Evolutionary conservation across 2,888 invertebrate genomes (phyloP).

Genomic region (Noctua comes): DNA sequence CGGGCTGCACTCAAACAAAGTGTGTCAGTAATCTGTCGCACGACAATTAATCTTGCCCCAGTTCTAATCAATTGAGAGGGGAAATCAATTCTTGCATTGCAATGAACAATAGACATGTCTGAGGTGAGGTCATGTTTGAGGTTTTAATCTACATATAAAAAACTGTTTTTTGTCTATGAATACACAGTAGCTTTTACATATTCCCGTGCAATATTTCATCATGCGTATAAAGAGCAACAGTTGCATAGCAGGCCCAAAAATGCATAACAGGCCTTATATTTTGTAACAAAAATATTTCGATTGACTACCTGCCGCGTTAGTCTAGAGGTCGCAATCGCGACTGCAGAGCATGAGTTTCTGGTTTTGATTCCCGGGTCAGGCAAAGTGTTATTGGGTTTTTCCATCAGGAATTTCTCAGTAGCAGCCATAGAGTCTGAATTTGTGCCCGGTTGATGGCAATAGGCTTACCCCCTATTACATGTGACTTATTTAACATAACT

Average conservation of each 20-base stretch:
- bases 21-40: slow-evolving; percentile 54
- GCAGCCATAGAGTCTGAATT: background rate
- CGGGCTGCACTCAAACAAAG: slow-evolving; percentile 33
- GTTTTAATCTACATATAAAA: slow-evolving; percentile 14
- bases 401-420: background rate
- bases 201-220: slow-evolving; percentile 41
- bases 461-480: background rate
- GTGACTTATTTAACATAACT: background rate
- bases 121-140: slow-evolving; percentile 2
- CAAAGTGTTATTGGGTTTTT: background rate
- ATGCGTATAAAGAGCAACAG: slow-evolving; percentile 7
- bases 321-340: background rate
- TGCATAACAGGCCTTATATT: background rate
- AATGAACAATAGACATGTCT: slow-evolving; percentile 46
- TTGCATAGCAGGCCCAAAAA: slow-evolving; percentile 10
- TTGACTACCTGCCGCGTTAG: background rate
- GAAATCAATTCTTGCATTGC: slow-evolving; percentile 52
- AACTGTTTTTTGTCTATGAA: slow-evolving; percentile 27
- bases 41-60: slow-evolving; percentile 54
- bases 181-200: too few species aligned
- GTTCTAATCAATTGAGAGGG: slow-evolving; percentile 29
- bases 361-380: background rate
- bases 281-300: background rate
- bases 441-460: background rate
- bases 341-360: background rate